phyloP scores from a whole-genome alignment of 2,888 invertebrate genomes.

The Volucella inanis region DNA sequence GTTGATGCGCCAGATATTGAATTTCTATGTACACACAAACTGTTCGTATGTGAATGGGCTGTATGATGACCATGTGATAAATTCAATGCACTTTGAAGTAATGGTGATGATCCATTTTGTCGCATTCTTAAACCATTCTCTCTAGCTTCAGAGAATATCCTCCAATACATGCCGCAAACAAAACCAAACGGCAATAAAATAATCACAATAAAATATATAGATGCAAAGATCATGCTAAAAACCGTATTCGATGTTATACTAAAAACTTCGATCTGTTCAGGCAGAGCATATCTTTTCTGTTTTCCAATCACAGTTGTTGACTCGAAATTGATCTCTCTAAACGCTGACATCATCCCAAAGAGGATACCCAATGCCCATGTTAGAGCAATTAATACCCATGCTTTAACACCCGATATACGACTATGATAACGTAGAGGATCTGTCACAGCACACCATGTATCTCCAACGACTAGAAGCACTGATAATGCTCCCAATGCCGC shows the following conservation, averaged over 20 bases:
- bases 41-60: constrained; percentile 76
- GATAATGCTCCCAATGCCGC: constrained; percentile 82
- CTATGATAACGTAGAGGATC: constrained; percentile 86
- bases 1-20: constrained; percentile 81
- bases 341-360: constrained; percentile 82
- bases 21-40: constrained; percentile 79
- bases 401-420: constrained; percentile 83
- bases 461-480: constrained; percentile 83
- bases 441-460: constrained; percentile 86
- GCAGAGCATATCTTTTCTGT: constrained; percentile 75
- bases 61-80: constrained; percentile 78
- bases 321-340: constrained; percentile 81
- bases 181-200: constrained; percentile 83
- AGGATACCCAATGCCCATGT: constrained; percentile 82
- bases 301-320: constrained; percentile 79
- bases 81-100: constrained; percentile 83
- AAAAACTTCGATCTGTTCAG: constrained; percentile 53
- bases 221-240: constrained; percentile 81
- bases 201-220: constrained; percentile 82
- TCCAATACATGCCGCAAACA: constrained; percentile 83
- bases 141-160: constrained; percentile 83
- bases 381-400: constrained; percentile 82
- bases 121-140: constrained; percentile 83
- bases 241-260: constrained; percentile 77
- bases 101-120: constrained; percentile 83